A percentile compares a stretch with the other conserved stretches of the same genome.
phyloP scores from a whole-genome alignment of 1,140 invertebrate genomes.

The Penaeus japonicus region DNA sequence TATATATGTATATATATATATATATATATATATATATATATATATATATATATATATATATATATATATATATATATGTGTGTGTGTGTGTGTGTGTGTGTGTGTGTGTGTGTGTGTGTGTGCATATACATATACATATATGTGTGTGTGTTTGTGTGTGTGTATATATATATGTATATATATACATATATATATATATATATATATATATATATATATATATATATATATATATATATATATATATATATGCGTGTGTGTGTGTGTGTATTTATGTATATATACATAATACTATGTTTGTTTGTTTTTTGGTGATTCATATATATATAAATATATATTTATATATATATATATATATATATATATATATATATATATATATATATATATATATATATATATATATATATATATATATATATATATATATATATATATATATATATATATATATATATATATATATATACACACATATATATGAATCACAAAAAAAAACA shows the following conservation, averaged over 20 bases:
- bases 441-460: not conserved
- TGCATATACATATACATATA: too few relatives aligned
- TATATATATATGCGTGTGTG: not conserved
- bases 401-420: too few relatives aligned
- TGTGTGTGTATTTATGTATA: not conserved
- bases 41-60: not conserved
- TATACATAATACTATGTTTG: not conserved
- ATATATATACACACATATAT: not conserved
- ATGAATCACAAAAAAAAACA: too few relatives aligned
- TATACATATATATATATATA: not conserved
- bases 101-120: too few relatives aligned
- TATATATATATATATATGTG: too few relatives aligned
- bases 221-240: not conserved
- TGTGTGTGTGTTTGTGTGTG: too few relatives aligned
- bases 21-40: not conserved
- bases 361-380: not conserved
- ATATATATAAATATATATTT: not conserved
- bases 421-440: not conserved
- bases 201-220: not conserved
- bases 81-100: too few relatives aligned
- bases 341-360: constrained; percentile 6
- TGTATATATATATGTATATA: not conserved
- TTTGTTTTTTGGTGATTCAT: not conserved
- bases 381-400: not conserved
- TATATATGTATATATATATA: too few relatives aligned